Conservation (phyloP, 2,888 invertebrate genomes). For the Apotomis betuletana region DNA sequence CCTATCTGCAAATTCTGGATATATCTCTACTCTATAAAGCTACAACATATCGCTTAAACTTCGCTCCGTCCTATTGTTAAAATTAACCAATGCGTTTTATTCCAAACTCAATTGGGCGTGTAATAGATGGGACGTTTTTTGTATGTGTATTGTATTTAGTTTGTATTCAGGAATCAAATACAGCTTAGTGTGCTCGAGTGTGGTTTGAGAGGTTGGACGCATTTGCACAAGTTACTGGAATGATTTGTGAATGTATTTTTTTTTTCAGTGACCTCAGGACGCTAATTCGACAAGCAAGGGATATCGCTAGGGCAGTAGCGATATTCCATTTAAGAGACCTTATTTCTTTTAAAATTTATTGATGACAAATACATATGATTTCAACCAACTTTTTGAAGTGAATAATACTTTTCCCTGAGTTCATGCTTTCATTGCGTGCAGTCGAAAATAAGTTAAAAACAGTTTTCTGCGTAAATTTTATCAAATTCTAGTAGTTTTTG, state of each 20-base stretch:
- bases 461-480: too few species aligned
- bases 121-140: conserved; percentile 43
- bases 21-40: conserved; percentile 34
- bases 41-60: conserved; percentile 14
- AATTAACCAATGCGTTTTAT: conserved; percentile 59
- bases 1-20: conserved; percentile 23
- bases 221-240: conserved; percentile 10
- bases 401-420: too few species aligned
- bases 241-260: background rate
- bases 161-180: conserved; percentile 42
- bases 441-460: too few species aligned
- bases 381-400: too few species aligned
- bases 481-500: too few species aligned
- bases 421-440: too few species aligned
- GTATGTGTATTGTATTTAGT: conserved; percentile 26
- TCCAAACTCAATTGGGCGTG: conserved; percentile 61
- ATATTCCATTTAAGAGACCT: too few species aligned
- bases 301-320: too few species aligned
- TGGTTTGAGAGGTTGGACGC: conserved; percentile 11
- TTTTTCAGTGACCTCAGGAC: too few species aligned
- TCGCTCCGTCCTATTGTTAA: conserved; percentile 51
- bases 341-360: too few species aligned
- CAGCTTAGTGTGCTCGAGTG: conserved; percentile 20
- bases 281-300: too few species aligned
- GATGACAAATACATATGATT: too few species aligned